Evolutionary conservation across 2,888 invertebrate genomes (phyloP), one percentile per base, ranked within the genome.

Genomic region (Torymus auratus): DNA sequence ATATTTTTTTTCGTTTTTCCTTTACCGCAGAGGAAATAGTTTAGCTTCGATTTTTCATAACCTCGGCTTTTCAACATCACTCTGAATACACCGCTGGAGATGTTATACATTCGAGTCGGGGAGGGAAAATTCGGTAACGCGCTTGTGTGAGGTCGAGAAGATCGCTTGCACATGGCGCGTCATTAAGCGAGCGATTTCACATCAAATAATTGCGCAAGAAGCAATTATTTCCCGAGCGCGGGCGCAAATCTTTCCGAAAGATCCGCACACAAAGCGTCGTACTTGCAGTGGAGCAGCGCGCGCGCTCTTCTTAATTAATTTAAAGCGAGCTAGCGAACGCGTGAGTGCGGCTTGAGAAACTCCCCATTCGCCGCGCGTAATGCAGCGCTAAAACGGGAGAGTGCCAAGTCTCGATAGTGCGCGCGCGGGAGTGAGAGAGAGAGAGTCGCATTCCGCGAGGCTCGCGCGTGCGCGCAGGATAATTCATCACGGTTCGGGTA

Each of bases 401-500:
- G 7, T 77, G 62, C 50, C 72, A 58, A 60, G 53, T 67, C 13
- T 20, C 61, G 72, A 72, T 72, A 61, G 77, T 20, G 60, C 50
- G 7, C 50, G 41, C 5, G 7, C 1, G 3, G 3, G 41, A 41
- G 41, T 7, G 41, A 41, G 41, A 41, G 41, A 41, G 41, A 7
- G 41, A 10, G 41, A 41, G n/a, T 41, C 50, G 17, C 23, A 2
- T 50, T 53, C 52, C 52, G 68, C 68, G 55, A 62, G 76, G 65
- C 71, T 62, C 70, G 78, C 71, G 78, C 81, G 76, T 70, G 79
- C 82, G 84, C 84, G 86, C 88, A 87, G 88, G 88, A 88, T 86
- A 88, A 41, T 41, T 41, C 41, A 41, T 88, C 84, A 85, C 20
- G 85, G 85, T 86, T 87, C 85, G 85, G 85, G 87, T 87, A 85